phyloP scores from a whole-genome alignment of 1,140 invertebrate genomes.

The Heliconius hermathena region DNA sequence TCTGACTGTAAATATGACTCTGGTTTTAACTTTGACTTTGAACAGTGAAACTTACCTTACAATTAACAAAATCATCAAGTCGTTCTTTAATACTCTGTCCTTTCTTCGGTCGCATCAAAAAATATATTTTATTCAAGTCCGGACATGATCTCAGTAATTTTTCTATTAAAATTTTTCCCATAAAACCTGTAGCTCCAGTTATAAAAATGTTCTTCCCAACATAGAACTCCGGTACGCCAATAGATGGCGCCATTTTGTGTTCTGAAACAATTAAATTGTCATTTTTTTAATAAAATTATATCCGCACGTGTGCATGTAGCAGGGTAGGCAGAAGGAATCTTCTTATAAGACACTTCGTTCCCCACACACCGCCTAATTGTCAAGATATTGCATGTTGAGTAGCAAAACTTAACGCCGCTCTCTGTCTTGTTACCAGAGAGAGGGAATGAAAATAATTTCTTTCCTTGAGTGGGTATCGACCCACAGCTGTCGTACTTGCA shows the following conservation, averaged over 20 bases:
- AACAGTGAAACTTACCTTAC: constrained; percentile 65
- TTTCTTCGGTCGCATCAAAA: constrained; percentile 91
- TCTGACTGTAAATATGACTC: too few species aligned
- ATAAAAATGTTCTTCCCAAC: constrained; percentile 66
- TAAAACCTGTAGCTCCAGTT: constrained; percentile 87
- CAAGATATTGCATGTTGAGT: background rate
- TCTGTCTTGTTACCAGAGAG: background rate
- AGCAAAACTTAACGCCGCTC: too few species aligned
- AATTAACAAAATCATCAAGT: constrained; percentile 85
- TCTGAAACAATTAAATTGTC: constrained; percentile 22
- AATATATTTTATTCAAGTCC: constrained; percentile 88
- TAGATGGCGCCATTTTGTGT: constrained; percentile 60
- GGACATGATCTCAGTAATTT: constrained; percentile 91
- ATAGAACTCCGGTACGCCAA: constrained; percentile 67
- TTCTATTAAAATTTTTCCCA: constrained; percentile 94
- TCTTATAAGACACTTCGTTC: background rate
- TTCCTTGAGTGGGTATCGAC: too few species aligned
- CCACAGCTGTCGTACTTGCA: too few species aligned
- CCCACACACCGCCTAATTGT: background rate
- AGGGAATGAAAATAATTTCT: background rate
- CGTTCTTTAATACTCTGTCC: constrained; percentile 86
- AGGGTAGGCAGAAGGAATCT: background rate
- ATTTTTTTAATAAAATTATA: background rate
- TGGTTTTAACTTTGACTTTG: background rate
- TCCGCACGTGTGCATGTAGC: background rate